Base-by-base conservation (phyloP, 2,797 vertebrate species). In the Anniella stebbinsi region DNA sequence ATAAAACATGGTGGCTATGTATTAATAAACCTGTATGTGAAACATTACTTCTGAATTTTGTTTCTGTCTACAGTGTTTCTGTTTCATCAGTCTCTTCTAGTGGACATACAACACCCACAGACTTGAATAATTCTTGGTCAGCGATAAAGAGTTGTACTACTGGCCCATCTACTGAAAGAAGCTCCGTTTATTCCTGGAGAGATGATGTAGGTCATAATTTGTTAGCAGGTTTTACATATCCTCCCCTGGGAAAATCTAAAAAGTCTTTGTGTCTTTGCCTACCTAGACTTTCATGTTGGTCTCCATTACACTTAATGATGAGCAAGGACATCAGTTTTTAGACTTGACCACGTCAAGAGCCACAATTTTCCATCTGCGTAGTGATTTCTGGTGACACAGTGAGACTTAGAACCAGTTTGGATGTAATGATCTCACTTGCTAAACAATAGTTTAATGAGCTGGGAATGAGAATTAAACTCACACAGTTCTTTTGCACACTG, bases 141-240 rank as follows among this genome's bases (percentile, higher is more conserved):
- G 96, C 92, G 78, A 97, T 97, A 41, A 97, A 93, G 75, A 98
- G 97, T 91, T 97, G 92, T 41, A 93, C 97, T 54, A 97, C 97
- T 0, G 96, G 96, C 48, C 89, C 97, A 25, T 98, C 98, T 87
- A 98, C 98, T 0, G 98, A 98, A 90, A 96, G 97, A 96, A 98
- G 98, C 93, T 98, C 98, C 0, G 28, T 98, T 92, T 98, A 95
- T 92, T 98, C 98, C 70, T 98, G 98, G 98, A 98, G 97, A 94
- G 98, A 98, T 91, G 98, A 98, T 90, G 98, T 98, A 97, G 0
- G 97, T 96, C 66, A 91, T 17, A 57, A 87, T 75, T 60, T 57
- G 70, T 23, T 57, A 90, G 30, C 23, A 28, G n/a, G 0, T 8
- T 91, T 91, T 78, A 33, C n/a, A 1, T 81, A 81, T 82, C 80